These are phyloP conservation scores for Spatulosminthurus flaviceps DNA, from an alignment of 2,888 invertebrate genomes.

Conservation along the genomic window DNA sequence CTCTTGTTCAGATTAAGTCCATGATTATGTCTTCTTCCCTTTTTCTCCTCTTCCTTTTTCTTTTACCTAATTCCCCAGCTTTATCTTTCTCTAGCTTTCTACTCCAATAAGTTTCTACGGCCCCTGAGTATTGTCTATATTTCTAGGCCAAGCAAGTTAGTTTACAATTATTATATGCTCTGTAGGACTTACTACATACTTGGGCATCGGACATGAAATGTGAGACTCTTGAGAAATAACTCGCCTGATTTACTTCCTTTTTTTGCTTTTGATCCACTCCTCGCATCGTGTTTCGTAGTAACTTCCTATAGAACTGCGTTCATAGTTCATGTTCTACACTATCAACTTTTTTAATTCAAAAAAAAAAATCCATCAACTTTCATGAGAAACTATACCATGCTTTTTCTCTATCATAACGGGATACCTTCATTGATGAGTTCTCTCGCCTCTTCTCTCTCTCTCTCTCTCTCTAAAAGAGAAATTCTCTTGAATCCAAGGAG, in stretches of 20 bases:
- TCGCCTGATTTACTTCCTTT: slow-evolving; percentile 5
- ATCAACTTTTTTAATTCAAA: no score
- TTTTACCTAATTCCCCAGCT: background rate
- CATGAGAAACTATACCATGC: no score
- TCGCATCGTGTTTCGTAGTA: no score
- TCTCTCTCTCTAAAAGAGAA: no score
- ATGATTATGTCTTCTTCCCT: background rate
- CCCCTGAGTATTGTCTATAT: background rate
- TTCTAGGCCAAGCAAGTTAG: background rate
- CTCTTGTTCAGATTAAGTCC: background rate
- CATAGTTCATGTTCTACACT: no score
- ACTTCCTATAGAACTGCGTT: no score
- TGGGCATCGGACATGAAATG: background rate
- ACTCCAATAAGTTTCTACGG: background rate
- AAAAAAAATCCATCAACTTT: no score
- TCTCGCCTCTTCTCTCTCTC: no score
- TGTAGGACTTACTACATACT: background rate
- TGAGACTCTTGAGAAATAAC: slow-evolving; percentile 17
- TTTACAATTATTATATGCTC: slow-evolving; percentile 26
- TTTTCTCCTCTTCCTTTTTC: background rate
- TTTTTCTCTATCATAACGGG: no score
- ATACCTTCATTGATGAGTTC: no score
- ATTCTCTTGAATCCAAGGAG: no score
- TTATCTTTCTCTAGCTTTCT: background rate
- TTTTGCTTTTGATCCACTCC: no score